Percentiles rank a stretch among this genome's conserved stretches.
Evolutionary conservation across 2,113 vertebrate species (phyloP).

Genomic region (Gobio gobio): DNA sequence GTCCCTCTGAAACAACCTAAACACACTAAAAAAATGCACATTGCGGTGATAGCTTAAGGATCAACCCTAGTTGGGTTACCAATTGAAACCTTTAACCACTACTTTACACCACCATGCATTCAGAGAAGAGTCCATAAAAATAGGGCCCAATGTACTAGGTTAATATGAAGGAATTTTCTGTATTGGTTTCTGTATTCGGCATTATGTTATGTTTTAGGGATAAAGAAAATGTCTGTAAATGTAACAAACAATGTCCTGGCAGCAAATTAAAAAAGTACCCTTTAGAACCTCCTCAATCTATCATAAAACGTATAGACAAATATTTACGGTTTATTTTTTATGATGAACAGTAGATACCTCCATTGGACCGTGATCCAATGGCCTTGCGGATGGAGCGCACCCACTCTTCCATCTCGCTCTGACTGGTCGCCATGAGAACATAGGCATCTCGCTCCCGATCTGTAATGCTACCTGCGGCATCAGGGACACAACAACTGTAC

Average conservation of each 20-base stretch:
- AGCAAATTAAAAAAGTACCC: not conserved
- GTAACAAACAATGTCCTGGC: not conserved
- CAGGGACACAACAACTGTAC: not conserved
- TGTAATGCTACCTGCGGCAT: constrained; percentile 1
- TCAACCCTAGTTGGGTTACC: too few relatives aligned
- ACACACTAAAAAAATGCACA: too few relatives aligned
- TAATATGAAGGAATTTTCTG: not conserved
- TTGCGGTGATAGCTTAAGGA: too few relatives aligned
- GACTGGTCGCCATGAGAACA: constrained; percentile 91
- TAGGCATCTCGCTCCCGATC: constrained; percentile 84
- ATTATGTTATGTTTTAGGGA: not conserved
- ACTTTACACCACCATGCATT: too few relatives aligned
- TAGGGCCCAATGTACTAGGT: not conserved
- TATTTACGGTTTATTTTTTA: too few relatives aligned
- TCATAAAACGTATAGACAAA: not conserved
- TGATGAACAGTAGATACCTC: constrained; percentile 79
- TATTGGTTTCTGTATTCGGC: not conserved
- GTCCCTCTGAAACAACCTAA: not conserved
- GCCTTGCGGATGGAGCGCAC: constrained; percentile 85
- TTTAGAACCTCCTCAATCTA: not conserved
- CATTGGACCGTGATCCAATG: constrained; percentile 77
- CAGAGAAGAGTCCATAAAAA: not conserved
- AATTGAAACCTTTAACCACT: too few relatives aligned
- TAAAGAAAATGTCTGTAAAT: not conserved
- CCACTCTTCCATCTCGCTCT: constrained; percentile 94